Percentiles rank a stretch among this genome's conserved stretches.
Evolutionary conservation across 53 echinoderm and acorn worm genomes (phyloP).

Genomic region (Stichopus horrens): DNA sequence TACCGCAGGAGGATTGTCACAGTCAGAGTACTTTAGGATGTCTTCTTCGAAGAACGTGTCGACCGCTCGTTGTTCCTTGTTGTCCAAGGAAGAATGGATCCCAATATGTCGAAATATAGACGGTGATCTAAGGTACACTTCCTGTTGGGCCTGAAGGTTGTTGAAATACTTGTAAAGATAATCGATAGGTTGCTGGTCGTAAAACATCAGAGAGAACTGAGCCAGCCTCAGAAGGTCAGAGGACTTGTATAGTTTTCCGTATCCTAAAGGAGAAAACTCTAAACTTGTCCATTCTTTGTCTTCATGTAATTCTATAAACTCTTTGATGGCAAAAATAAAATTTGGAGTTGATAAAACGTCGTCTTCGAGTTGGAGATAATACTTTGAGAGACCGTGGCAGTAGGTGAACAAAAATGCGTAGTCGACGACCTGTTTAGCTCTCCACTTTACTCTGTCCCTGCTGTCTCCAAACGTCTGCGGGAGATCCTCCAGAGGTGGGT

Average conservation of each 20-base stretch:
- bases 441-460: slow-evolving; percentile 71
- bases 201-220: slow-evolving; percentile 85
- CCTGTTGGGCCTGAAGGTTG: slow-evolving; percentile 69
- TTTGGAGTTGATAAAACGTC: slow-evolving; percentile 77
- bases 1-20: slow-evolving; percentile 80
- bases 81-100: slow-evolving; percentile 67
- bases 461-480: slow-evolving; percentile 82
- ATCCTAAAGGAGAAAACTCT: slow-evolving; percentile 87
- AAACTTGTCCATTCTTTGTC: slow-evolving; percentile 69
- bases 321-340: slow-evolving; percentile 68
- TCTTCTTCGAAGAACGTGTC: slow-evolving; percentile 83
- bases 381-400: slow-evolving; percentile 70
- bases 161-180: slow-evolving; percentile 77
- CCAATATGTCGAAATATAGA: slow-evolving; percentile 94
- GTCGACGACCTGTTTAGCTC: slow-evolving; percentile 88
- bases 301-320: slow-evolving; percentile 64
- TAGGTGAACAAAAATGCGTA: slow-evolving; percentile 84
- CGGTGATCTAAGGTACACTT: slow-evolving; percentile 66
- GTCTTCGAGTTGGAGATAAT: slow-evolving; percentile 91
- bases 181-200: slow-evolving; percentile 87
- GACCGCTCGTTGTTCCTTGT: slow-evolving; percentile 68
- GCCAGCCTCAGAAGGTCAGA: slow-evolving; percentile 66
- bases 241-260: slow-evolving; percentile 81
- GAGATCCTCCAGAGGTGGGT: slow-evolving; percentile 72
- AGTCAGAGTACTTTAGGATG: slow-evolving; percentile 48